Evolutionary conservation across 2,797 vertebrate species (phyloP).

Genomic region (Ctenopoma multispine): DNA sequence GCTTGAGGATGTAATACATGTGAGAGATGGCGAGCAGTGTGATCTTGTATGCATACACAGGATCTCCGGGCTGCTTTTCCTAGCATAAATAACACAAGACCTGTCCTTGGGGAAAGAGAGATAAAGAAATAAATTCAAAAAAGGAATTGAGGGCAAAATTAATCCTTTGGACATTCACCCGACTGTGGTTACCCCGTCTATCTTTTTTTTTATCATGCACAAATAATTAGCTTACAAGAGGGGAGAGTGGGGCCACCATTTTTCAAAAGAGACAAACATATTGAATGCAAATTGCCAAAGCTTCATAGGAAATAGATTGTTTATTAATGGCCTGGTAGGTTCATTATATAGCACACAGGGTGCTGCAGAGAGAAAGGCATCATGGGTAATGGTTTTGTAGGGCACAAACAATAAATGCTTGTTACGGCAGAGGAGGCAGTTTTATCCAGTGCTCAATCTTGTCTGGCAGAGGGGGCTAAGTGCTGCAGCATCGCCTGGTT

Average conservation of each 20-base stretch:
- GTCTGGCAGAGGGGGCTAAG: constrained; percentile 64
- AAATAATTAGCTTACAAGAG: constrained; percentile 87
- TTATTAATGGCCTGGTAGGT: constrained; percentile 87
- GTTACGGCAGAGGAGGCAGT: constrained; percentile 77
- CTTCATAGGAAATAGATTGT: constrained; percentile 88
- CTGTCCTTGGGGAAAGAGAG: constrained; percentile 75
- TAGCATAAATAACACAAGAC: constrained; percentile 77
- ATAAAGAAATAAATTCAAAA: constrained; percentile 80
- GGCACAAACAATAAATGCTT: constrained; percentile 82
- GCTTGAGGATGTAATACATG: constrained; percentile 76
- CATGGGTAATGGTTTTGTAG: constrained; percentile 83
- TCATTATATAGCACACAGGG: constrained; percentile 81
- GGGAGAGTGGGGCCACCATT: constrained; percentile 76
- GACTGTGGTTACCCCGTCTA: constrained; percentile 58
- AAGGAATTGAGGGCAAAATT: constrained; percentile 81
- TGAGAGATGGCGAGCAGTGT: constrained; percentile 66
- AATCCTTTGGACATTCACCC: constrained; percentile 83
- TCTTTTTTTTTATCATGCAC: constrained; percentile 78
- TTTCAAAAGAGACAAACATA: constrained; percentile 87
- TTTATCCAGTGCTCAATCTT: constrained; percentile 84
- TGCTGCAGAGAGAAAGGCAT: constrained; percentile 66
- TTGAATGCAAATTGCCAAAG: constrained; percentile 88
- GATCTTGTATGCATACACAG: constrained; percentile 70
- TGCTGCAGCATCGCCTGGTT: constrained; percentile 44
- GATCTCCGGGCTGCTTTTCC: constrained; percentile 64